A percentile compares a stretch with the other conserved stretches of the same genome.
phyloP scores from a whole-genome alignment of 2,797 vertebrate genomes.

The Labeo calbasu region DNA sequence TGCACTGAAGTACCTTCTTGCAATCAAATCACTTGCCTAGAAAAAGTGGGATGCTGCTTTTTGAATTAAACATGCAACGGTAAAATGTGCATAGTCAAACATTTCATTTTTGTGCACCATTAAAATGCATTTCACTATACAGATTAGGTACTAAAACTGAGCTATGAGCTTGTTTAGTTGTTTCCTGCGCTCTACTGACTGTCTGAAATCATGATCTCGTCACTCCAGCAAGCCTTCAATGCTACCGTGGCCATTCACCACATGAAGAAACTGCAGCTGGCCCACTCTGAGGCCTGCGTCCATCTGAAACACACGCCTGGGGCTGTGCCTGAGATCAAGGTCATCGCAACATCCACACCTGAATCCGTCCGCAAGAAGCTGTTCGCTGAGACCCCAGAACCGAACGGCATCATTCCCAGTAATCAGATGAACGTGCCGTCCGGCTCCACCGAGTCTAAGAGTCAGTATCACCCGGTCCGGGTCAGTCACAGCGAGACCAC shows the following conservation, averaged over 20 bases:
- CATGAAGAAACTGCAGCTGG: constrained; percentile 94
- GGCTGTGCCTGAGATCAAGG: constrained; percentile 72
- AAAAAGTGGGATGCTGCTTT: neutral
- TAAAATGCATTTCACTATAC: neutral
- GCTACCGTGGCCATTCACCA: constrained; percentile 90
- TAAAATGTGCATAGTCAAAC: neutral
- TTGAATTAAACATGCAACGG: neutral
- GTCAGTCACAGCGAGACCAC: constrained; percentile 71
- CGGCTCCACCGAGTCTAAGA: constrained; percentile 70
- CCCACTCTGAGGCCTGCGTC: constrained; percentile 64
- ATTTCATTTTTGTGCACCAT: neutral
- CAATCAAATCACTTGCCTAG: neutral
- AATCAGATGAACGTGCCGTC: constrained; percentile 70
- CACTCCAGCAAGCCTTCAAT: constrained; percentile 90
- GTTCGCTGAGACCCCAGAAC: constrained; percentile 47
- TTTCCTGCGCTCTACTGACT: neutral
- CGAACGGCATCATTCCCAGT: constrained; percentile 39
- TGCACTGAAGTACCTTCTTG: neutral
- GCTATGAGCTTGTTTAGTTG: neutral
- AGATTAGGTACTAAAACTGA: neutral
- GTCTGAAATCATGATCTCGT: constrained; percentile 1
- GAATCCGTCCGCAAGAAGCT: constrained; percentile 46
- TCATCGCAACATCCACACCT: constrained; percentile 66
- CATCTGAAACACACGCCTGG: constrained; percentile 12
- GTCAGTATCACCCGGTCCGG: constrained; percentile 70